Evolutionary conservation across 2,797 vertebrate genomes (phyloP).

Genomic region (Pristis pectinata): DNA sequence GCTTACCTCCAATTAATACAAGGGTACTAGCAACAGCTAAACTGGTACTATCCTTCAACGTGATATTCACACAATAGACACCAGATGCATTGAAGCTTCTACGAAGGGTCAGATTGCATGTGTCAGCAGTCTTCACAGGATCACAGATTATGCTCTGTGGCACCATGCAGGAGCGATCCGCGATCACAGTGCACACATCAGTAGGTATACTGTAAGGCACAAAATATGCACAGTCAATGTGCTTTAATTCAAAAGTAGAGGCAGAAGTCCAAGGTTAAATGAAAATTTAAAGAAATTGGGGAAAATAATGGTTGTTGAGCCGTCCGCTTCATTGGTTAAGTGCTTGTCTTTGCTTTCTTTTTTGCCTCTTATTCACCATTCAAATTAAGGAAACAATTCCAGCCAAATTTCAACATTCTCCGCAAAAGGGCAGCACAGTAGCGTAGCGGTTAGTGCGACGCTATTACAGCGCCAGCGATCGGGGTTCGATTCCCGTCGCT

Average conservation of each 20-base stretch:
- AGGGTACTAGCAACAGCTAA: constrained; percentile 71
- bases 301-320: too few species aligned
- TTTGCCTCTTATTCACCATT: too few species aligned
- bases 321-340: too few species aligned
- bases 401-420: too few species aligned
- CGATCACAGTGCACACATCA: constrained; percentile 77
- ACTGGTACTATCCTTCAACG: constrained; percentile 67
- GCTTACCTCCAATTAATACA: constrained; percentile 67
- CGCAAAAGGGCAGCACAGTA: too few species aligned
- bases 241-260: constrained; percentile 26
- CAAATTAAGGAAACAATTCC: too few species aligned
- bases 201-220: constrained; percentile 64
- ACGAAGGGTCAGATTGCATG: constrained; percentile 68
- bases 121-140: constrained; percentile 50
- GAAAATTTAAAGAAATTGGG: neutral
- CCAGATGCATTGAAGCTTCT: constrained; percentile 74
- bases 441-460: too few species aligned
- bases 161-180: constrained; percentile 70
- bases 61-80: constrained; percentile 88
- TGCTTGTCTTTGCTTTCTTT: too few species aligned
- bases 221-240: neutral
- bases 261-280: neutral
- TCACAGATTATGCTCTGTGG: constrained; percentile 66
- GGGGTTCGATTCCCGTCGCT: too few species aligned
- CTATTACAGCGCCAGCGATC: too few species aligned